phyloP scores from a whole-genome alignment of 1,140 invertebrate species.

The Cotesia glomerata region DNA sequence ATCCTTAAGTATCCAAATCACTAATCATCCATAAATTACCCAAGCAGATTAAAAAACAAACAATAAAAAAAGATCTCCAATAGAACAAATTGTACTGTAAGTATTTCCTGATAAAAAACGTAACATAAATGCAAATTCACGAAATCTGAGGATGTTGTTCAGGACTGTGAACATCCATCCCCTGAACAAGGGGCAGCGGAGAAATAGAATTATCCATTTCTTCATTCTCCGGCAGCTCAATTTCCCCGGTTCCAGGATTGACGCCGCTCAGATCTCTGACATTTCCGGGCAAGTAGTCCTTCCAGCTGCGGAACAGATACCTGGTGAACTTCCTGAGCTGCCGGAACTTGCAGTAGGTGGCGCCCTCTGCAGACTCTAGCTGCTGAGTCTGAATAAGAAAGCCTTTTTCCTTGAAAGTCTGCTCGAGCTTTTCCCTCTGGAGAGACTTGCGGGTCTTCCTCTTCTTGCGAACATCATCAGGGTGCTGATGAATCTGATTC shows the following conservation, averaged over 20 bases:
- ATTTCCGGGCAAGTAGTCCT: conserved; percentile 87
- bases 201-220: conserved; percentile 37
- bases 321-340: conserved; percentile 90
- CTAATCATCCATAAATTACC: too few relatives aligned
- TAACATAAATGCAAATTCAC: too few relatives aligned
- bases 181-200: conserved; percentile 27
- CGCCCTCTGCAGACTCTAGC: conserved; percentile 87
- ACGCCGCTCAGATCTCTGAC: conserved; percentile 62
- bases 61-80: too few relatives aligned
- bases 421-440: conserved; percentile 86
- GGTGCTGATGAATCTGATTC: conserved; percentile 40
- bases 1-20: too few relatives aligned
- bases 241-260: conserved; percentile 26
- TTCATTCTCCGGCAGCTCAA: conserved; percentile 38
- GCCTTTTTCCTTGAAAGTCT: conserved; percentile 91
- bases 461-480: conserved; percentile 67
- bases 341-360: conserved; percentile 92
- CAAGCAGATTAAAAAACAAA: too few relatives aligned
- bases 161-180: conserved; percentile 14
- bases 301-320: conserved; percentile 91
- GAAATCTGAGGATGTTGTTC: too few relatives aligned
- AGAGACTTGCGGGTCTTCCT: conserved; percentile 81
- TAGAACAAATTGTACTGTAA: too few relatives aligned
- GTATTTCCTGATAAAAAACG: too few relatives aligned
- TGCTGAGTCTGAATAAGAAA: conserved; percentile 93